Conservation (phyloP, 2,888 invertebrate genomes). For the Vannuccia rotundouncinata region DNA sequence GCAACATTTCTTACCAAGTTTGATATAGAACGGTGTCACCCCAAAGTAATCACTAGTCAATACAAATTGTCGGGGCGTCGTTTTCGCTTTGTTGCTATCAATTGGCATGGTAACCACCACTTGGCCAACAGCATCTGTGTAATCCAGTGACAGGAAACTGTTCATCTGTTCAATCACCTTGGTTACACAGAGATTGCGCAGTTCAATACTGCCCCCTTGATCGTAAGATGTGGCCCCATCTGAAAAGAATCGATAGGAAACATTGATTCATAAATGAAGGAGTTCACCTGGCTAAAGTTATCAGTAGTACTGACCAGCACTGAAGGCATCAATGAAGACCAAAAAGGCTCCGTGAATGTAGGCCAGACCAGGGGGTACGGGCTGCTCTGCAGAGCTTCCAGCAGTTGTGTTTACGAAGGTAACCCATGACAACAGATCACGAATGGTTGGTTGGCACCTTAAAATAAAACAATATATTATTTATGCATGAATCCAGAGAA, state of each 20-base stretch:
- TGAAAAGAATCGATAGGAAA: background rate
- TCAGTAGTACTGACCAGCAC: constrained; percentile 58
- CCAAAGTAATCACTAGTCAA: too few relatives aligned
- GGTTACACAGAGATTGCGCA: background rate
- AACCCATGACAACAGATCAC: constrained; percentile 87
- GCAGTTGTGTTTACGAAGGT: constrained; percentile 71
- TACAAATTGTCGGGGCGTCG: too few relatives aligned
- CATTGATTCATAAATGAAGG: too few relatives aligned
- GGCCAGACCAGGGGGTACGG: constrained; percentile 57
- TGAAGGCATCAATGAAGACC: constrained; percentile 78
- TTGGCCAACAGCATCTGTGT: too few relatives aligned
- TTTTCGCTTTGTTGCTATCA: too few relatives aligned
- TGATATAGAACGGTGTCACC: background rate
- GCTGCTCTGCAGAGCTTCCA: constrained; percentile 42
- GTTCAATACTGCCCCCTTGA: background rate
- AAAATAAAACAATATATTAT: too few relatives aligned
- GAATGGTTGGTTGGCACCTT: constrained; percentile 68
- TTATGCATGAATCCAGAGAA: too few relatives aligned
- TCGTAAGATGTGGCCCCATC: background rate
- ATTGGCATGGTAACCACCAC: too few relatives aligned
- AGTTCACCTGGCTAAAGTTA: too few relatives aligned
- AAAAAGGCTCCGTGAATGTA: constrained; percentile 83
- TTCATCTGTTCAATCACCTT: background rate
- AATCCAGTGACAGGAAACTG: background rate
- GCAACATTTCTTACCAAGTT: background rate